Conservation (phyloP, 2,113 vertebrate genomes). For the Gopherus flavomarginatus region DNA sequence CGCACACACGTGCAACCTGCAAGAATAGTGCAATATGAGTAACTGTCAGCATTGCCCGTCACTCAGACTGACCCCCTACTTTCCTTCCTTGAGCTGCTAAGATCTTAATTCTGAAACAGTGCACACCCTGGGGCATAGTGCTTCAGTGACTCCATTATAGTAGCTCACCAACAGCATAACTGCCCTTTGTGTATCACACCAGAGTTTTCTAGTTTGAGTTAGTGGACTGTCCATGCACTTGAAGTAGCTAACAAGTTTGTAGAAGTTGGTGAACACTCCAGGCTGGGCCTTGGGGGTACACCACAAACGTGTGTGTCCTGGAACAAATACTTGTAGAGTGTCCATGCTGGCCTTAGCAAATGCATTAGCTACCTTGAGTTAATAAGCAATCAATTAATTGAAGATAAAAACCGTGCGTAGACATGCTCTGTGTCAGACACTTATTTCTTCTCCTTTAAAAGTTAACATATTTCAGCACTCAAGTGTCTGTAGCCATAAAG, state of each 20-base stretch:
- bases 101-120: neutral
- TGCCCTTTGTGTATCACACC: neutral
- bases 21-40: neutral
- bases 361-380: neutral
- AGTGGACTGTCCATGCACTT: rapidly evolving
- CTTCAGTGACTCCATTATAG: neutral
- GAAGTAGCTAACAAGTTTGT: neutral
- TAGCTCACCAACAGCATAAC: neutral
- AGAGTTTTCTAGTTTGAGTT: neutral
- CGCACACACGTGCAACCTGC: neutral
- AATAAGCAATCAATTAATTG: neutral
- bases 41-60: neutral
- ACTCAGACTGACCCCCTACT: neutral
- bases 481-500: neutral
- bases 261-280: neutral
- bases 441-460: neutral
- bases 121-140: neutral
- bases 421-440: too few species aligned
- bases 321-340: neutral
- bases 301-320: rapidly evolving
- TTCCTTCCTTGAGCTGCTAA: neutral
- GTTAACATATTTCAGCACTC: neutral
- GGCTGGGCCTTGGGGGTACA: neutral
- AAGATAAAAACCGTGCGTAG: neutral
- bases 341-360: neutral